Base-by-base conservation (phyloP, 2,888 invertebrate species). In the Folsomia manolachei region DNA sequence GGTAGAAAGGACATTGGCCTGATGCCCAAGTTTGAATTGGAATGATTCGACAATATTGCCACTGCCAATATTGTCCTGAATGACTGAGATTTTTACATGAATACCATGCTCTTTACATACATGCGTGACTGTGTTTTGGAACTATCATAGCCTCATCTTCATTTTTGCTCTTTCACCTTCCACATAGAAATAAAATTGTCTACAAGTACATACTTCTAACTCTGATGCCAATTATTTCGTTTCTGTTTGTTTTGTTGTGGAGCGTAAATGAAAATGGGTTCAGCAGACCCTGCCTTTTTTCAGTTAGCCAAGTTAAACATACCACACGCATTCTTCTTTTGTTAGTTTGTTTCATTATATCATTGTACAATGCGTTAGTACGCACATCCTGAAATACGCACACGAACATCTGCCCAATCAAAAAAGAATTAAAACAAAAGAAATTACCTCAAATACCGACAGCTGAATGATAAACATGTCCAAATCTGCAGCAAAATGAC, bases 1-100 rank as follows among this genome's bases (percentile, higher is more conserved):
- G 4, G 71, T 65, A 66, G 63, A 75, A 71, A 77, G 76, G 76
- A 75, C 75, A 70, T 75, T 77, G 77, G 77, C 77, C 77, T 72
- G 72, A 77, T 77, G 77, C 77, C 77, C 77, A 77, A 77, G 75
- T 77, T 77, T 73, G 74, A 68, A 74, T 60, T 63, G 26, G 71
- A n/a, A 65, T 27, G 26, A 70, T 26, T 64, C 62, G 61, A 67
- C 70, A 68, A 70, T 25, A 27, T 66, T 56, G 60, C 63, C 69
- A 64, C 65, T 23, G 67, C 67, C 52, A 26, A 63, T 70, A 60
- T 73, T 73, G 67, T 9, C 73, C 64, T 39, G 4, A 39, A 39
- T 39, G 39, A 39, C 39, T 39, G 39, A 4, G 39, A 39, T 39
- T 39, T 39, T 39, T 14, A 71, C 67, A n/a, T n/a, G n/a, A 71